Evolutionary conservation across 1,140 invertebrate genomes (phyloP).

Genomic region (Archegozetes longisetosus): DNA sequence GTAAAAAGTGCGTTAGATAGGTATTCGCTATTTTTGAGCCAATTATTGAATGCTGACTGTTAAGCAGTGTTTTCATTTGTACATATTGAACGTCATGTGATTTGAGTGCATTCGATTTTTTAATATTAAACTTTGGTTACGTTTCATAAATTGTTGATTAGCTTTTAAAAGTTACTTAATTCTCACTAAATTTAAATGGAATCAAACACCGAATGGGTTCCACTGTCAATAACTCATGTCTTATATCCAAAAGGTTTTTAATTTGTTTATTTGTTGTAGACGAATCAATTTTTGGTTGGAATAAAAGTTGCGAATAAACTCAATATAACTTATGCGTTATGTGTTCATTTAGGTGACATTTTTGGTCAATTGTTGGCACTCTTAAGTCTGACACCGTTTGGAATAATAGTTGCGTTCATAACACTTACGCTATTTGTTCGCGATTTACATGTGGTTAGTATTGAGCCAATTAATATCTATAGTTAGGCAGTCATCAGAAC

Average conservation of each 20-base stretch:
- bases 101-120: no score
- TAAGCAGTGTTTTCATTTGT: no score
- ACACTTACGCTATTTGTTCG: conserved; percentile 11
- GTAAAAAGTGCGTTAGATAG: no score
- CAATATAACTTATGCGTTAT: background rate
- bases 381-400: background rate
- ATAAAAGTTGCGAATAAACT: background rate
- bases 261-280: background rate
- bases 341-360: background rate
- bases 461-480: background rate
- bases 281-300: background rate
- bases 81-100: no score
- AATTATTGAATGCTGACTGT: no score
- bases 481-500: background rate
- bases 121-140: no score
- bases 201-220: conserved; percentile 3
- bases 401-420: conserved; percentile 5
- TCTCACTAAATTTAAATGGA: no score
- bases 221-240: conserved; percentile 8
- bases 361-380: conserved; percentile 7
- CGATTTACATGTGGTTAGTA: conserved; percentile 10
- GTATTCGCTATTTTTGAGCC: no score
- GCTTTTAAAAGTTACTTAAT: no score
- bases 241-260: conserved; percentile 12
- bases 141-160: no score